phyloP scores from a whole-genome alignment of 2,888 invertebrate genomes.

The Tetramorium bicarinatum region DNA sequence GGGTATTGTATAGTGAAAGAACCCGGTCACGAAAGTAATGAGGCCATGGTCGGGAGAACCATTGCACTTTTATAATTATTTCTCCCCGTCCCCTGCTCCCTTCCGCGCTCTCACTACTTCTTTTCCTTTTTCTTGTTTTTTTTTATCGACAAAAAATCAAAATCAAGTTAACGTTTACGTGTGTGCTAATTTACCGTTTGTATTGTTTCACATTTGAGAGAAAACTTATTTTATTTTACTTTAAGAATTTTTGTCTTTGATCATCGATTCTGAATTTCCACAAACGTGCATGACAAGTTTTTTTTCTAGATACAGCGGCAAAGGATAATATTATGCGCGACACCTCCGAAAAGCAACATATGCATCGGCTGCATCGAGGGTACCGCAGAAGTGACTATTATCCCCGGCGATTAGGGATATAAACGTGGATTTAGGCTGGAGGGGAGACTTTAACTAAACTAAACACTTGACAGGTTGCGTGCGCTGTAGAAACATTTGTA shows the following conservation, averaged over 20 bases:
- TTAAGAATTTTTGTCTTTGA: not conserved
- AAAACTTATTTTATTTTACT: slow-evolving; percentile 2
- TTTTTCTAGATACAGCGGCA: not conserved
- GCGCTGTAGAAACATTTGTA: slow-evolving; percentile 79
- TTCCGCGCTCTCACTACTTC: not conserved
- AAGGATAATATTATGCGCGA: slow-evolving; percentile 58
- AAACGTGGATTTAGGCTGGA: slow-evolving; percentile 68
- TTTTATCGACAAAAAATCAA: not conserved
- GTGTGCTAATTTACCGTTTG: not conserved
- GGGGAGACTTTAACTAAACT: slow-evolving; percentile 63
- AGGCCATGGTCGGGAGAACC: slow-evolving; percentile 56
- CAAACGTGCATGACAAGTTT: not conserved
- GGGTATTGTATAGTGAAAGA: slow-evolving; percentile 48
- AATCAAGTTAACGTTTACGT: slow-evolving; percentile 1
- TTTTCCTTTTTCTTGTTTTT: not conserved
- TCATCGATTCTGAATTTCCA: not conserved
- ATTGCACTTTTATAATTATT: slow-evolving; percentile 27
- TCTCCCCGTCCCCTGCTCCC: not conserved
- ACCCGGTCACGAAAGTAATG: slow-evolving; percentile 71
- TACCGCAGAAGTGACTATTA: slow-evolving; percentile 62
- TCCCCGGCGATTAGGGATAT: slow-evolving; percentile 73
- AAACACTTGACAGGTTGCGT: slow-evolving; percentile 84
- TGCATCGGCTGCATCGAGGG: slow-evolving; percentile 57
- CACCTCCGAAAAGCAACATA: slow-evolving; percentile 70
- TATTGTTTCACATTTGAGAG: not conserved